phyloP scores from a whole-genome alignment of 2,797 vertebrate genomes.

The Sandelia bainsii region DNA sequence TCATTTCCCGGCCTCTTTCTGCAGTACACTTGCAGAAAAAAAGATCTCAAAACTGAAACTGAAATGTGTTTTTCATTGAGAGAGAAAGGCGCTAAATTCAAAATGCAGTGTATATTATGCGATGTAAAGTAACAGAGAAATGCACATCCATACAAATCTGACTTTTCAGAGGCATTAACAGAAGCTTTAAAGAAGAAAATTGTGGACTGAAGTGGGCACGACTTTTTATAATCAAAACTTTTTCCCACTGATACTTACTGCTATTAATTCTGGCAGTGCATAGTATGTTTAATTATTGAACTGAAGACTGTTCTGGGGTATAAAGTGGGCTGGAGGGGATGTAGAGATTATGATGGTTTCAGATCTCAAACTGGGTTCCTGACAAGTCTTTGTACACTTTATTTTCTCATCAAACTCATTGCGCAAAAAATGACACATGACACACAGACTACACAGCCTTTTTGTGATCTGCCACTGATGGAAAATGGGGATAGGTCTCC shows the following conservation, averaged over 20 bases:
- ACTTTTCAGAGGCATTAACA: constrained; percentile 58
- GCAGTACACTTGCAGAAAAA: neutral
- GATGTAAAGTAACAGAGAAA: constrained; percentile 50
- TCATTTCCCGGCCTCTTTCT: too few species aligned
- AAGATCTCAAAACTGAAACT: constrained; percentile 20
- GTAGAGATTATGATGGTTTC: constrained; percentile 61
- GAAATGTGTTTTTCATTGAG: constrained; percentile 41
- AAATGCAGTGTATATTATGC: constrained; percentile 55
- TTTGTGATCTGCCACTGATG: constrained; percentile 22
- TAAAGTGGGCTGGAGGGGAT: constrained; percentile 67
- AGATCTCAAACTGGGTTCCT: constrained; percentile 47
- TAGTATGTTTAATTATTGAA: constrained; percentile 77
- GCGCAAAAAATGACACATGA: constrained; percentile 44
- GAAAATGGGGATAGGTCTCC: constrained; percentile 7
- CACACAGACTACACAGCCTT: constrained; percentile 32
- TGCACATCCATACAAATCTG: constrained; percentile 31
- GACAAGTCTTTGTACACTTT: constrained; percentile 38
- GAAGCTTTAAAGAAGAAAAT: constrained; percentile 44
- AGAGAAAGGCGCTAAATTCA: constrained; percentile 30
- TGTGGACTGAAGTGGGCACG: constrained; percentile 55
- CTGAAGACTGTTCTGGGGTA: constrained; percentile 49
- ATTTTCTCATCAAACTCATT: constrained; percentile 62
- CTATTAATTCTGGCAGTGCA: constrained; percentile 68
- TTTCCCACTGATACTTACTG: constrained; percentile 60
- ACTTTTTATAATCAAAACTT: constrained; percentile 75